phyloP scores from a whole-genome alignment of 2,113 vertebrate genomes.

The Coreoperca whiteheadi region DNA sequence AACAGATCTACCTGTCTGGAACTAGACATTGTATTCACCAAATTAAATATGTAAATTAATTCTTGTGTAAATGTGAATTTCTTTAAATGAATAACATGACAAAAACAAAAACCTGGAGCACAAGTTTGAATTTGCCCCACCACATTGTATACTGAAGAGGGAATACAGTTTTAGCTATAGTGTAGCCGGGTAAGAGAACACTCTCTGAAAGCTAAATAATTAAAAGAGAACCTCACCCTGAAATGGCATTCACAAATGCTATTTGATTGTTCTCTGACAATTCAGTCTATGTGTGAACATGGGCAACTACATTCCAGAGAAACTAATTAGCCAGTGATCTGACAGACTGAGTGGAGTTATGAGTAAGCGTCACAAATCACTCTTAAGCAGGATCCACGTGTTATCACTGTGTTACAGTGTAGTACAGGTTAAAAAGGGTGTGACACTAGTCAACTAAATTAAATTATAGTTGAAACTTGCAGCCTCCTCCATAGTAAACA shows the following conservation, averaged over 20 bases:
- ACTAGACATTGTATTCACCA: not conserved
- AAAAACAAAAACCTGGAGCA: slow-evolving; percentile 11
- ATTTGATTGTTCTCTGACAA: slow-evolving; percentile 61
- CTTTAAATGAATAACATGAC: slow-evolving; percentile 11
- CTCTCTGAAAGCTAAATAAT: slow-evolving; percentile 62
- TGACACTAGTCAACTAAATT: not conserved
- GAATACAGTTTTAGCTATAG: slow-evolving; percentile 34
- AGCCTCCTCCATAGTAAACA: not conserved
- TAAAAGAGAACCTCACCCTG: slow-evolving; percentile 58
- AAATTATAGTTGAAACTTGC: slow-evolving; percentile 4
- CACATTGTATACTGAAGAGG: slow-evolving; percentile 6
- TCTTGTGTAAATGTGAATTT: not conserved
- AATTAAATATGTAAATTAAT: not conserved
- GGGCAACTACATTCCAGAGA: slow-evolving; percentile 63
- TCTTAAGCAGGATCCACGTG: not conserved
- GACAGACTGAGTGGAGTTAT: slow-evolving; percentile 58
- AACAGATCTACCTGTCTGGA: not conserved
- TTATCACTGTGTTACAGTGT: slow-evolving; percentile 13
- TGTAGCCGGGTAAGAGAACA: slow-evolving; percentile 27
- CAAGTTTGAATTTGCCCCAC: slow-evolving; percentile 15
- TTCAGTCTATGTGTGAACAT: slow-evolving; percentile 58
- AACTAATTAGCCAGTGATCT: slow-evolving; percentile 68
- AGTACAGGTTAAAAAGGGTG: not conserved
- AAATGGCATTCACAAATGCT: slow-evolving; percentile 61
- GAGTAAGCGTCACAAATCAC: slow-evolving; percentile 38